Conservation (phyloP, 1,140 invertebrate species). For the Yoshiicerus persimilis region DNA sequence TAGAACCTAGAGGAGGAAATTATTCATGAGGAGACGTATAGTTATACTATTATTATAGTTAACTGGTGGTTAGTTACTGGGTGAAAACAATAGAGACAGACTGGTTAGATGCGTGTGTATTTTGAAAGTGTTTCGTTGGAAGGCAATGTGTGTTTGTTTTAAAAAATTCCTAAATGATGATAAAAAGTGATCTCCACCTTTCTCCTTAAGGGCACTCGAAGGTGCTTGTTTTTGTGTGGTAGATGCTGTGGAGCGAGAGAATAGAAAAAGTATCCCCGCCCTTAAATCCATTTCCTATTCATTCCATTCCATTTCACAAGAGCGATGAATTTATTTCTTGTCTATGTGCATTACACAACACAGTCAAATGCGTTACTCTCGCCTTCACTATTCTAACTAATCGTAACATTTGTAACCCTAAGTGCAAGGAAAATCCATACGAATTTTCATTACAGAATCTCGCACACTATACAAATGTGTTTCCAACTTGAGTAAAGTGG, state of each 20-base stretch:
- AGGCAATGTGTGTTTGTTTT: constrained; percentile 41
- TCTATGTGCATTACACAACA: not conserved
- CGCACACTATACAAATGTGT: not conserved
- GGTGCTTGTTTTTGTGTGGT: constrained; percentile 12
- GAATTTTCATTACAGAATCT: not conserved
- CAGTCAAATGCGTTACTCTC: too few relatives aligned
- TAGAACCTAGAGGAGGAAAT: not conserved
- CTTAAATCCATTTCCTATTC: constrained; percentile 30
- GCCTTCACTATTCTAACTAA: not conserved
- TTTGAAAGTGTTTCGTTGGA: not conserved
- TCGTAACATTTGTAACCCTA: not conserved
- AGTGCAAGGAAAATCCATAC: not conserved
- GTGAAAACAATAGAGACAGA: not conserved
- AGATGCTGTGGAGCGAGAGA: not conserved
- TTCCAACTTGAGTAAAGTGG: not conserved
- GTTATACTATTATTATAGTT: too few relatives aligned
- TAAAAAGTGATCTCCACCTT: constrained; percentile 46
- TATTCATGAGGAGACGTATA: too few relatives aligned
- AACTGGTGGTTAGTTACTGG: not conserved
- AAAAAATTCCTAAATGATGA: constrained; percentile 47
- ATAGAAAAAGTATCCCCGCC: constrained; percentile 6
- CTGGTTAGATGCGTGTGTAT: not conserved
- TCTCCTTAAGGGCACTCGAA: constrained; percentile 39
- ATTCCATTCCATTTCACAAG: not conserved
- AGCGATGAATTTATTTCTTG: not conserved